These are phyloP conservation scores for Platichthys stellatus DNA, from an alignment of 2,113 vertebrate genomes.

Conservation along the genomic window DNA sequence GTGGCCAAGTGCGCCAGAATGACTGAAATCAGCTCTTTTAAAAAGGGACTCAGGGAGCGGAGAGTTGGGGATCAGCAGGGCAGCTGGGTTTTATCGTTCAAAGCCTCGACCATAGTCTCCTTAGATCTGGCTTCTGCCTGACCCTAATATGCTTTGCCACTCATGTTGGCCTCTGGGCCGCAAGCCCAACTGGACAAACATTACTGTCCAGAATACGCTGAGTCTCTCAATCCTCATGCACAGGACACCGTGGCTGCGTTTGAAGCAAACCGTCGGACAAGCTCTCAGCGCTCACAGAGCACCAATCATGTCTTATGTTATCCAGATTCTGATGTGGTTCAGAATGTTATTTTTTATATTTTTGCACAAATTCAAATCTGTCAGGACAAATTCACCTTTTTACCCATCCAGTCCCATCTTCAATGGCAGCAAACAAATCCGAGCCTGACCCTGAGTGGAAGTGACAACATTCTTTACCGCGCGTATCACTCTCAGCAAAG, in stretches of 20 bases:
- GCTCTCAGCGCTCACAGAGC: constrained; percentile 34
- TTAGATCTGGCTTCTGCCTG: constrained; percentile 65
- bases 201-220: constrained; percentile 66
- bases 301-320: constrained; percentile 13
- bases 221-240: constrained; percentile 54
- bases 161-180: constrained; percentile 64
- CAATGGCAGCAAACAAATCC: constrained; percentile 33
- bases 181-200: constrained; percentile 62
- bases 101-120: constrained; percentile 64
- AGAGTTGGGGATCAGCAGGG: constrained; percentile 59
- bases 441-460: constrained; percentile 62
- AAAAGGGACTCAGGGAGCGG: constrained; percentile 37
- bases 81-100: constrained; percentile 66
- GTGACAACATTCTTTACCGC: constrained; percentile 72
- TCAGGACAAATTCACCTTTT: neutral
- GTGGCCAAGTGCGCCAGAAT: constrained; percentile 48
- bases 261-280: constrained; percentile 52
- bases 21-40: constrained; percentile 71
- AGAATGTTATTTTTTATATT: too few species aligned
- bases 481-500: constrained; percentile 71
- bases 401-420: constrained; percentile 16
- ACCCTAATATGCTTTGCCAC: constrained; percentile 76
- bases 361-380: neutral
- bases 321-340: neutral
- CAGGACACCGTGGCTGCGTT: constrained; percentile 31